Evolutionary conservation across 2,888 invertebrate genomes (phyloP).

Genomic region (Agrochola litura): DNA sequence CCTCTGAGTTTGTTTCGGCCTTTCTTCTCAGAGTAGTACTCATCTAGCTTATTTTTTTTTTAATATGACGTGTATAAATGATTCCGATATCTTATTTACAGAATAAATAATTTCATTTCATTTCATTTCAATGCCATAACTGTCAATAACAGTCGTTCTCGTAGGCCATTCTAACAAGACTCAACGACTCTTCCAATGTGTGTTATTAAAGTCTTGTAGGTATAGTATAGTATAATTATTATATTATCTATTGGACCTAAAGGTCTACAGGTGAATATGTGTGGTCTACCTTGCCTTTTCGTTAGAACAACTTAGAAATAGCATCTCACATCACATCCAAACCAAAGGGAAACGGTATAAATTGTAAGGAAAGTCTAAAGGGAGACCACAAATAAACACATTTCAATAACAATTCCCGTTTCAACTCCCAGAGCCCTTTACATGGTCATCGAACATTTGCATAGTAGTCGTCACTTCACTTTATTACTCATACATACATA

Average conservation of each 20-base stretch:
- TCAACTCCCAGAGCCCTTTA: slow-evolving; percentile 25
- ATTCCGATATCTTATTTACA: no score
- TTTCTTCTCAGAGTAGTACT: no score
- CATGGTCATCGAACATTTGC: slow-evolving; percentile 43
- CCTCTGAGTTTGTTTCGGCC: no score
- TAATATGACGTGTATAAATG: no score
- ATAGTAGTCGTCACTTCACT: slow-evolving; percentile 24
- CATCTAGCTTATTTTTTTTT: no score
- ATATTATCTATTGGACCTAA: neutral
- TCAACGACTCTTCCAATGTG: neutral
- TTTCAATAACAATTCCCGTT: slow-evolving; percentile 45
- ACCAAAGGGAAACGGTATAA: slow-evolving; percentile 2
- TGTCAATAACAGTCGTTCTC: no score
- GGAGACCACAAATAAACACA: slow-evolving; percentile 21
- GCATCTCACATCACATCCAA: neutral
- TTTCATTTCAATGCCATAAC: neutral
- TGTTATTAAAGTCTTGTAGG: neutral
- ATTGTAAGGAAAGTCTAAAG: slow-evolving; percentile 3
- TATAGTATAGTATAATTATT: no score
- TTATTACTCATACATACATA: slow-evolving; percentile 27
- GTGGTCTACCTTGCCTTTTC: neutral
- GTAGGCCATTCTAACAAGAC: neutral
- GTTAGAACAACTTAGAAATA: neutral
- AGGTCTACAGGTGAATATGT: neutral
- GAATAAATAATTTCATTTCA: no score